These are phyloP conservation scores for Rachycentron canadum DNA, from an alignment of 2,797 vertebrate species.

Conservation along the genomic window DNA sequence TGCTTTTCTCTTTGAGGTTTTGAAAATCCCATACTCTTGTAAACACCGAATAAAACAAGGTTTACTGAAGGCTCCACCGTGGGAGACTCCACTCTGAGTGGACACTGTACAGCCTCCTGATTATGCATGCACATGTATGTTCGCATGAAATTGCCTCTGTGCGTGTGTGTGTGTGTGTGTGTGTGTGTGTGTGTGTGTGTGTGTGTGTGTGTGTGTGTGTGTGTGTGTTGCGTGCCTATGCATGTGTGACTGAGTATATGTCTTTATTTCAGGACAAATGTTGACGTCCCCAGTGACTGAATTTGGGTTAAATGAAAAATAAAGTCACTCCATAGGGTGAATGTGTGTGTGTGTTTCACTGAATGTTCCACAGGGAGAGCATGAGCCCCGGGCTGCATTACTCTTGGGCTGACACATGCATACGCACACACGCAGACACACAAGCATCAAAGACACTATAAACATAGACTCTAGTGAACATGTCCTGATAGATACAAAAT, in stretches of 20 bases:
- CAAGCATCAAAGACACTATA: conserved; percentile 15
- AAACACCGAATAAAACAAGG: conserved; percentile 56
- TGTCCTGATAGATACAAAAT: conserved; percentile 43
- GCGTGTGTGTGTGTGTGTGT: neutral
- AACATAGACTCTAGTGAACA: conserved; percentile 29
- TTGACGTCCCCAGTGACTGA: conserved; percentile 43
- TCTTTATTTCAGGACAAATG: conserved; percentile 53
- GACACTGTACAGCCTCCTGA: conserved; percentile 20
- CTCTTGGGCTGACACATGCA: conserved; percentile 57
- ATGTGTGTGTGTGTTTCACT: conserved; percentile 45
- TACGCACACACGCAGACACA: conserved; percentile 34
- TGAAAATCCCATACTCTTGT: conserved; percentile 38
- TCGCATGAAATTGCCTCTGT: neutral
- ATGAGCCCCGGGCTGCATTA: conserved; percentile 69
- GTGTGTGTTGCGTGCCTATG: neutral
- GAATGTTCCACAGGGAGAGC: conserved; percentile 66
- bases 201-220: neutral
- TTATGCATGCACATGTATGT: conserved; percentile 31
- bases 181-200: conserved; percentile 10
- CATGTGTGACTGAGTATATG: conserved; percentile 19
- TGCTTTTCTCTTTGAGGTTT: conserved; percentile 55
- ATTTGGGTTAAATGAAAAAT: conserved; percentile 75
- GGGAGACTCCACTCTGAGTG: conserved; percentile 13
- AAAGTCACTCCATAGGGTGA: conserved; percentile 52
- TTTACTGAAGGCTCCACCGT: conserved; percentile 49